Percentiles rank a stretch among this genome's conserved stretches.
phyloP scores from a whole-genome alignment of 2,888 invertebrate species.

The Cantharis rufa region DNA sequence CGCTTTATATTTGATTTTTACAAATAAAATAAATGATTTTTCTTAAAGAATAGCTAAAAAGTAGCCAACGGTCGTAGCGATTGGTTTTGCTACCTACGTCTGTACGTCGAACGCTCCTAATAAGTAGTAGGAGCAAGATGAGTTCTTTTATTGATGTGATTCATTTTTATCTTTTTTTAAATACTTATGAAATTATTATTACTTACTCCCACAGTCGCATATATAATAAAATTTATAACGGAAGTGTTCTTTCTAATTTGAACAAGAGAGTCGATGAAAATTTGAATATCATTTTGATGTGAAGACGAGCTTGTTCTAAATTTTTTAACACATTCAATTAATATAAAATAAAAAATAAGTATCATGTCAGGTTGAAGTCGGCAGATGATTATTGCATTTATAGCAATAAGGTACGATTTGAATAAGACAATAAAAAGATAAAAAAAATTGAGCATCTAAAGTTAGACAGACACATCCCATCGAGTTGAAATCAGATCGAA shows the following conservation, averaged over 20 bases:
- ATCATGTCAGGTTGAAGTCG: background rate
- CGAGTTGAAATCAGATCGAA: slow-evolving; percentile 40
- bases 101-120: too few species aligned
- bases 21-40: background rate
- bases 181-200: background rate
- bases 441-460: slow-evolving; percentile 8
- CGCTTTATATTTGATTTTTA: background rate
- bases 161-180: background rate
- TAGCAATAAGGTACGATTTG: background rate
- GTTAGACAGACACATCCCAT: slow-evolving; percentile 25
- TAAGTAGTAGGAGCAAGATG: too few species aligned
- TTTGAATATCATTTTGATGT: background rate
- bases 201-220: background rate
- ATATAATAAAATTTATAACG: background rate
- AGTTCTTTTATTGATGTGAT: too few species aligned
- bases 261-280: background rate
- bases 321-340: background rate
- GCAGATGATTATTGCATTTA: slow-evolving; percentile 1
- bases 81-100: too few species aligned
- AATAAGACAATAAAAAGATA: background rate
- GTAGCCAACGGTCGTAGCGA: too few species aligned
- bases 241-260: background rate
- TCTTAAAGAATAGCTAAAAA: too few species aligned
- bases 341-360: background rate
- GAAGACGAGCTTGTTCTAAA: background rate